Evolutionary conservation across 2,113 vertebrate genomes (phyloP).

Genomic region (Osmerus mordax): DNA sequence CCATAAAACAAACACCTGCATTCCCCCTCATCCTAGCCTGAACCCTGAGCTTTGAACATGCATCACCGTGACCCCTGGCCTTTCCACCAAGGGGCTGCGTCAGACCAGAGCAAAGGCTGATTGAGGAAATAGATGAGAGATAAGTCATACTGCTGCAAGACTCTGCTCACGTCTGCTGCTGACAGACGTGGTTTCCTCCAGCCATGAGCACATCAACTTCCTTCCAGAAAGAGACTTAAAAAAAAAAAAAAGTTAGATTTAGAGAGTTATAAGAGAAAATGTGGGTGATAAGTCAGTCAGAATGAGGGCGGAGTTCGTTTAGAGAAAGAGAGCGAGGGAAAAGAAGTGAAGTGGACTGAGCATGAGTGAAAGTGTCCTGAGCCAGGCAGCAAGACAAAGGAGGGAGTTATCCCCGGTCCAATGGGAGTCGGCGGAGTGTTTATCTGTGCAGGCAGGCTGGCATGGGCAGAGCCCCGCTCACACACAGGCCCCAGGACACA

Average conservation of each 20-base stretch:
- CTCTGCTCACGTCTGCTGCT: not conserved
- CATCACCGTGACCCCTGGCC: not conserved
- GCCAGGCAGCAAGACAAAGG: not conserved
- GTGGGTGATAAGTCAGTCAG: no score
- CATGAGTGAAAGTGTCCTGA: not conserved
- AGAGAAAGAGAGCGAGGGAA: not conserved
- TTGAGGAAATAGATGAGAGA: not conserved
- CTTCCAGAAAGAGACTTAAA: not conserved
- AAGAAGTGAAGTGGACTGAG: not conserved
- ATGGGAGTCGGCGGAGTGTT: not conserved
- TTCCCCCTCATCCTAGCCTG: not conserved
- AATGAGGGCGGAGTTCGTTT: no score
- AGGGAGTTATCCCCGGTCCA: not conserved
- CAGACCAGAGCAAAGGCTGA: not conserved
- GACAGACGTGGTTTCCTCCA: not conserved
- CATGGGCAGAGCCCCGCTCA: not conserved
- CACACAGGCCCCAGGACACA: no score
- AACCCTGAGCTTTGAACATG: not conserved
- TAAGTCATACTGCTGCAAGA: not conserved
- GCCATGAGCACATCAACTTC: not conserved
- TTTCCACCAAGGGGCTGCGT: not conserved
- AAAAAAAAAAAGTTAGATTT: no score
- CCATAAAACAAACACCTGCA: no score
- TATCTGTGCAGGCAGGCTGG: not conserved
- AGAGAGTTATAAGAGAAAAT: no score